Base-by-base conservation (phyloP, 2,888 invertebrate genomes). In the Platycheirus rosarum region DNA sequence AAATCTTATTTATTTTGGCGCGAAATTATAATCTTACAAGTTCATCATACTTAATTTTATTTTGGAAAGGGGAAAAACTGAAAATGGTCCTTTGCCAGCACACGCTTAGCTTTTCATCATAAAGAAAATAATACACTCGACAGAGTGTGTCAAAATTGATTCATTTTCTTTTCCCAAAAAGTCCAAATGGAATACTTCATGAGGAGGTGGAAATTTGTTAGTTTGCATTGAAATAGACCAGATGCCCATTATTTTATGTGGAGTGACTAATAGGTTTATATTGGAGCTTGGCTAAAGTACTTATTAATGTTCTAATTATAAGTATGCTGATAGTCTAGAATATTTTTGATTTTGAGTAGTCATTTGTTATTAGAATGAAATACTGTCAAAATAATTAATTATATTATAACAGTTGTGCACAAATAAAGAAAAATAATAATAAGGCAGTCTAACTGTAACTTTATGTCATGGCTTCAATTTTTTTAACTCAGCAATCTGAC, bases 191-290 rank as follows among this genome's bases (percentile, higher is more conserved):
- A n/a, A 18, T 46, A 55, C 7, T 53, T 53, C 18, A 53, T 37
- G 9, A 55, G 11, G 55, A 68, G 48, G n/a, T 69, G 18, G 13
- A 13, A 42, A 26, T 60, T 60, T 57, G 48, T 40, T 48, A 16
- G 48, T 65, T 77, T n/a, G n/a, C n/a, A n/a, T 23, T 70, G 70
- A 77, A 77, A 65, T 57, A 60, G 49, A 77, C 77, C 77, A 77
- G 70, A 77, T 77, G 77, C 49, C n/a, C 74, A 65, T 49, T 49
- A 42, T 77, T 62, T 48, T 63, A 18, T 46, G 51, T 18, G 65
- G 32, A n/a, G 49, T 77, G 77, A 77, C 77, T 77, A 65, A 77
- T 70, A 16, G 8, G 11, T 8, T 42, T 48, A 60, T 44, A n/a
- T 44, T 14, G 44, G 26, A 9, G 6, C 18, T 29, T 18, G 16